Evolutionary conservation across 2,113 vertebrate species (phyloP), one percentile per base, ranked within the genome.

Genomic region (Myxocyprinus asiaticus): DNA sequence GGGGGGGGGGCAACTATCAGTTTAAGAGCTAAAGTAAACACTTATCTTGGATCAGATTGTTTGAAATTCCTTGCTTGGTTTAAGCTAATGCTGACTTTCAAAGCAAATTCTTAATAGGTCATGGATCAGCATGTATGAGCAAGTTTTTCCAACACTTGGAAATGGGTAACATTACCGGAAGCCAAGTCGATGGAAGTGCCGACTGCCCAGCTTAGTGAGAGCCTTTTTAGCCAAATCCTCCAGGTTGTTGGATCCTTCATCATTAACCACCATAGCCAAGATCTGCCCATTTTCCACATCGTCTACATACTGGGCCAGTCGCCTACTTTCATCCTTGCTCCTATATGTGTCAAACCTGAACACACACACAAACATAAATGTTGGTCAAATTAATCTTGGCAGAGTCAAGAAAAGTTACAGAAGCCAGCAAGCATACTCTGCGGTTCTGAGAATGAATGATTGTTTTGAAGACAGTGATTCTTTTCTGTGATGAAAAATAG

Each of bases 331-430:
- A 7, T 95, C 93, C 86, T 94, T 95, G 82, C 94, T 94, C 73
- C 92, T 94, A 68, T 98, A 98, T 0, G 98, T 99, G 86, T 99
- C 98, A 82, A 99, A 99, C 85, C 98, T 99, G 67, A 45, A 51
- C 78, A 68, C 44, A 69, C 0, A 69, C 14, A 56, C 22, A 76
- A n/a, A n/a, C 12, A 3, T 48, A 75, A 51, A 76, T 81, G 75
- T 78, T 70, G 78, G 78, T 81, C 71, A 71, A 44, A 79, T 79
- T 59, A 61, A 67, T 68, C 59, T 56, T 53, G 42, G 69, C n/a
- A 59, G 50, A 51, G 51, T 67, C 70, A 66, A n/a, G 47, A 44
- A 79, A 44, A 9, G 0, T 53, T 66, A 55, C 68, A 47, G 44
- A 81, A 84, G 82, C 58, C 58, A 68, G 58, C 55, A 77, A 83